phyloP scores from a whole-genome alignment of 1,140 invertebrate genomes.

The Eumaeus atala region DNA sequence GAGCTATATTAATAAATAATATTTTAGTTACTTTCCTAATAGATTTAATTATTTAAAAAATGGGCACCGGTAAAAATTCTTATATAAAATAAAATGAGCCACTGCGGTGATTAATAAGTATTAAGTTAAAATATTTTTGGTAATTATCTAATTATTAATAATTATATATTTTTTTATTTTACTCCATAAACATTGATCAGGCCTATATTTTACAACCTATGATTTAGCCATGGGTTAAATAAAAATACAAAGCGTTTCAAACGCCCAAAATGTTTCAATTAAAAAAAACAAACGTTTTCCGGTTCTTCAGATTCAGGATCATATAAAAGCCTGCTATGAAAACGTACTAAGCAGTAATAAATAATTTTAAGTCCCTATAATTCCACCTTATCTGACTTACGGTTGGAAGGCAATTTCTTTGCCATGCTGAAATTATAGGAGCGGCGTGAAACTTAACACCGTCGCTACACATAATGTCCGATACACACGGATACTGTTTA shows the following conservation, averaged over 20 bases:
- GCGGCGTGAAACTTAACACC: slow-evolving; percentile 41
- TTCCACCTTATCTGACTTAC: slow-evolving; percentile 45
- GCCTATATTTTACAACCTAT: no score
- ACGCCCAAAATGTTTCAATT: background rate
- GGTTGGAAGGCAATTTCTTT: slow-evolving; percentile 50
- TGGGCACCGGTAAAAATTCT: no score
- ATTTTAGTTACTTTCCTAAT: no score
- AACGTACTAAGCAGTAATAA: slow-evolving; percentile 30
- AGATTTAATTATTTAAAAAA: no score
- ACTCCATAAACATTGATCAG: background rate
- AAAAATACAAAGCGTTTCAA: no score
- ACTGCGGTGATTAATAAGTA: slow-evolving; percentile 8
- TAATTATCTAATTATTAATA: background rate
- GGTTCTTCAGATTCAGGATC: slow-evolving; percentile 7
- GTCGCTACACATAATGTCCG: slow-evolving; percentile 28
- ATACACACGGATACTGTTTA: slow-evolving; percentile 29
- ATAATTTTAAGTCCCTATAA: slow-evolving; percentile 55
- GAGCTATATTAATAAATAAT: no score
- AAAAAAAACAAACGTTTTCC: background rate
- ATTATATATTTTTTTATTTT: background rate
- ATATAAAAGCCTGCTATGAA: slow-evolving; percentile 19
- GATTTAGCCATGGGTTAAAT: no score
- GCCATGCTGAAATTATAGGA: slow-evolving; percentile 49
- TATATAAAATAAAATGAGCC: no score
- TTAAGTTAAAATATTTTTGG: background rate